phyloP scores from a whole-genome alignment of 2,113 vertebrate species.

The Suricata suricatta region DNA sequence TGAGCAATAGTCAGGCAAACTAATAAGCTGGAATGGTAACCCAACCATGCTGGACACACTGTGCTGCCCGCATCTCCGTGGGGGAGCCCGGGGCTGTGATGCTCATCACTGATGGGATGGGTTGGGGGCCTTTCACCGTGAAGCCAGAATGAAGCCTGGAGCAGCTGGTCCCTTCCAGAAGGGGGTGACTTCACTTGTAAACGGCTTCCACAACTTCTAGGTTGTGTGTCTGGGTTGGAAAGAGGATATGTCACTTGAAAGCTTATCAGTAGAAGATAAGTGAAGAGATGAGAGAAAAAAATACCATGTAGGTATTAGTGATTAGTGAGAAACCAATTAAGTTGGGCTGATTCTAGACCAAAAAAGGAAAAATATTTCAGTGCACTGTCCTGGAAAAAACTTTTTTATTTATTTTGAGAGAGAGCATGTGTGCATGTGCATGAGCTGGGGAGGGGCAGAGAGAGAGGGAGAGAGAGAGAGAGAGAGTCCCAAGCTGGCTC shows the following conservation, averaged over 20 bases:
- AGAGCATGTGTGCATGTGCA: too few relatives aligned
- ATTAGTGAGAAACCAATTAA: neutral
- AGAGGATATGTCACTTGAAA: neutral
- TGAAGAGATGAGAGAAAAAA: neutral
- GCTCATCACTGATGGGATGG: fast-evolving
- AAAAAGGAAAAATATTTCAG: neutral
- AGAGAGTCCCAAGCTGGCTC: too few relatives aligned
- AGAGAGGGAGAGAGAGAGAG: too few relatives aligned
- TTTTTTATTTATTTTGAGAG: too few relatives aligned
- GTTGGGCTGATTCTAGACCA: neutral
- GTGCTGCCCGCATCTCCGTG: fast-evolving
- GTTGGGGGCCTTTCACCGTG: neutral
- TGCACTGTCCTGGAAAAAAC: neutral
- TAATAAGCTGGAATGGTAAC: neutral
- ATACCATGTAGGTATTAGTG: too few relatives aligned
- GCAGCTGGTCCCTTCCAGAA: neutral
- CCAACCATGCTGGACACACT: fast-evolving
- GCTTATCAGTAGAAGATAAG: neutral
- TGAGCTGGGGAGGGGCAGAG: too few relatives aligned
- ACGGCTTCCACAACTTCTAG: neutral
- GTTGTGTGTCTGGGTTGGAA: neutral
- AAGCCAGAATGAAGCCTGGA: neutral
- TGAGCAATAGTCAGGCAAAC: neutral
- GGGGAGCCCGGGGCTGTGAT: neutral
- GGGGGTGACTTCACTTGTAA: neutral